phyloP scores from a whole-genome alignment of 2,888 invertebrate genomes.

The Acleris cristana region DNA sequence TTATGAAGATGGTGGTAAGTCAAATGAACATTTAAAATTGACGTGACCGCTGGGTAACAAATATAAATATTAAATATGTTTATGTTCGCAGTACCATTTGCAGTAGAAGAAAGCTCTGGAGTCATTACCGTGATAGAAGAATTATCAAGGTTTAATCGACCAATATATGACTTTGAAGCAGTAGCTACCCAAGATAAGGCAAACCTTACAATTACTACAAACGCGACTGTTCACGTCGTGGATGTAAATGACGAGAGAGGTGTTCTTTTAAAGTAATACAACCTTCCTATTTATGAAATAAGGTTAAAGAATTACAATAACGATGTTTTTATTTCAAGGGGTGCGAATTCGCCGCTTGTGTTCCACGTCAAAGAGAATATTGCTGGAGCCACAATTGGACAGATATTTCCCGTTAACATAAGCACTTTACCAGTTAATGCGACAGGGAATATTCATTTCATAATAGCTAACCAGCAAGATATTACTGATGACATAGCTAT shows the following conservation, averaged over 20 bases:
- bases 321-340: conserved; percentile 72
- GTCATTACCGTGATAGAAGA: conserved; percentile 93
- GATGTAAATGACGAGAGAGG: conserved; percentile 89
- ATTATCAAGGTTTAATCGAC: conserved; percentile 86
- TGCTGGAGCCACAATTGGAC: conserved; percentile 89
- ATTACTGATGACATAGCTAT: conserved; percentile 91
- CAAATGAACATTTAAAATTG: conserved; percentile 2
- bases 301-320: conserved; percentile 36
- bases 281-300: conserved; percentile 31
- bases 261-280: conserved; percentile 83
- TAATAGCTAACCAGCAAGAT: conserved; percentile 93
- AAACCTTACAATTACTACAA: conserved; percentile 89
- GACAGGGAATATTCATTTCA: conserved; percentile 85
- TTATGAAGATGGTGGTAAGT: conserved; percentile 90
- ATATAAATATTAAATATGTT: conserved; percentile 5
- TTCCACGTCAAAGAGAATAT: conserved; percentile 91
- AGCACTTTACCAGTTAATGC: conserved; percentile 60
- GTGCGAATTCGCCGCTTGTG: conserved; percentile 87
- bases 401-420: conserved; percentile 85
- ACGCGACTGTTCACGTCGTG: conserved; percentile 93
- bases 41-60: neutral
- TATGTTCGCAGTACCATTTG: conserved; percentile 91
- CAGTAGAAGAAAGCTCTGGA: conserved; percentile 94
- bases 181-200: conserved; percentile 86
- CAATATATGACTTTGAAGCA: conserved; percentile 91